Evolutionary conservation across 64 coral and sea anemone species (phyloP), one percentile per base, ranked within the genome.

Genomic region (Pachyseris speciosa): DNA sequence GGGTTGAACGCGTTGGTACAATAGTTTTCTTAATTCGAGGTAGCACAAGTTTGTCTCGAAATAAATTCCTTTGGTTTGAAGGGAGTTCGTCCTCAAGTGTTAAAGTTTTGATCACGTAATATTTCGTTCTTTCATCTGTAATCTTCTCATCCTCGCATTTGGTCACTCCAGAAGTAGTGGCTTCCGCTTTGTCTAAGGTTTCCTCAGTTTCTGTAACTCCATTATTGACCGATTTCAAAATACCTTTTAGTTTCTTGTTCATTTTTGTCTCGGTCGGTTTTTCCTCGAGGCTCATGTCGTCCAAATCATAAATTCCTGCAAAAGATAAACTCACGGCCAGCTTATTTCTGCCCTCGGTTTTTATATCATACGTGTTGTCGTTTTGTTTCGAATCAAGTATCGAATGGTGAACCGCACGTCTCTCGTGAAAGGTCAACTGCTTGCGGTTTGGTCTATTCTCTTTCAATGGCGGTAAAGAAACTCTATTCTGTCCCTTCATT

Each of bases 221-320:
- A 12, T 40, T 0, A 0, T 39, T 81, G 17, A 5, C 26, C 4
- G 36, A 81, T 59, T 81, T 81, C 4, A 63, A 81, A 59, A 60
- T 61, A 0, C n/a, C 22, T 8, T 81, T 10, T 40, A 32, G 26
- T 34, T 77, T 77, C 3, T 53, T 13, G 0, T 10, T 5, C 24
- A n/a, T 40, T 37, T 41, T 81, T 19, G 4, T 39, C 10, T 33
- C 19, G 0, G 0, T 12, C 31, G 15, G 9, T n/a, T 41, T 81
- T 55, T 1, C 39, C 22, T 61, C 20, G 32, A 8, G 19, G 50
- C 6, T 22, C 77, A 81, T 81, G 7, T 81, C 77, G 34, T 81
- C 53, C 19, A 81, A 40, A 26, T 81, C 77, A 40, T 81, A 81
- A 38, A 81, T 81, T 38, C 77, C 77, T 28, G 37, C 77, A 25